Evolutionary conservation across 2,113 vertebrate species (phyloP), one percentile per base, ranked within the genome.

Genomic region (Amphilophus citrinellus): DNA sequence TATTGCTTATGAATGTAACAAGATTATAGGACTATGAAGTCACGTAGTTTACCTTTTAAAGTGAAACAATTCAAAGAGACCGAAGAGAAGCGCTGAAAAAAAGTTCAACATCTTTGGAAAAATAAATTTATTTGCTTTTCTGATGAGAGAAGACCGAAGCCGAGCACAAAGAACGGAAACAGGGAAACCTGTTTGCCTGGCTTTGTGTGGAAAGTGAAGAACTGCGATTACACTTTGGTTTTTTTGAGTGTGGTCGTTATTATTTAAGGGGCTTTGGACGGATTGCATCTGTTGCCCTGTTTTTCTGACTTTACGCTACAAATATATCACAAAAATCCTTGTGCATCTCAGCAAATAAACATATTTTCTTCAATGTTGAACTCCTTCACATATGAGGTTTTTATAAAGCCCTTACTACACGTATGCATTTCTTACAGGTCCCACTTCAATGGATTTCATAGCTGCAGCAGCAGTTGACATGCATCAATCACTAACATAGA

Each of bases 401-500:
- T 42, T 9, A 32, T 77, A 30, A 88, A 84, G 80, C 87, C 85
- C 82, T 83, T 83, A 82, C 27, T 37, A 42, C 15, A 81, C 17
- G 2, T 44, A 58, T 53, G 6, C 14, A 59, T 83, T 76, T 58
- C 11, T 32, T n/a, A 24, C 11, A 63, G 44, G 44, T 84, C 13
- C 3, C 4, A 66, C 65, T 78, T 62, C 8, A 84, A 53, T 78
- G 22, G 63, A 66, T 87, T 77, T 18, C 2, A 47, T 53, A 50
- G 73, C 50, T 53, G 50, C 77, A 80, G 60, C 76, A 79, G 83
- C 75, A 84, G 61, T 82, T 56, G 35, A 84, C 86, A 87, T 89
- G 81, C 87, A 62, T 77, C 56, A 84, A 82, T 91, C 42, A 89
- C 90, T 90, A 89, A 87, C 81, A 73, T 32, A 87, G 65, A 83